These are phyloP conservation scores for Phthorimaea operculella DNA, from an alignment of 1,140 invertebrate species.

Conservation along the genomic window DNA sequence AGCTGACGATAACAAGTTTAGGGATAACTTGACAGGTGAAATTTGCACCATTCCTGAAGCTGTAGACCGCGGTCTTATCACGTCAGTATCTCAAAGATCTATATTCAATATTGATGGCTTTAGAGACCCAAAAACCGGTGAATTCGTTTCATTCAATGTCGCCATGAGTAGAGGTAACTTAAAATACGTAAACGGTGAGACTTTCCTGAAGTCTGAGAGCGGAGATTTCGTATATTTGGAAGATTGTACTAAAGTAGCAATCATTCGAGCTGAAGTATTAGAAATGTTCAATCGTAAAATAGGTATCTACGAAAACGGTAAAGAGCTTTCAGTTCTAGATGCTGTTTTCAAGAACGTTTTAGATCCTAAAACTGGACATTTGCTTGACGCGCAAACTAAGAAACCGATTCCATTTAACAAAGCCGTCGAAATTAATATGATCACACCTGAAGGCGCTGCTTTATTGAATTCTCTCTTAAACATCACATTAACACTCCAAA, in stretches of 20 bases:
- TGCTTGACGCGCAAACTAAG: constrained; percentile 81
- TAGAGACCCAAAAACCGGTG: constrained; percentile 82
- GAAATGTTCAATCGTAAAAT: constrained; percentile 86
- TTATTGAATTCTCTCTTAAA: constrained; percentile 84
- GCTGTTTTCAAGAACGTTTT: constrained; percentile 85
- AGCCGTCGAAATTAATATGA: constrained; percentile 85
- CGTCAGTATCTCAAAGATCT: constrained; percentile 86
- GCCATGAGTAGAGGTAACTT: constrained; percentile 85
- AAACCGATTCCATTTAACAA: constrained; percentile 85
- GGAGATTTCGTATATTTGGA: constrained; percentile 79
- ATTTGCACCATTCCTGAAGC: constrained; percentile 82
- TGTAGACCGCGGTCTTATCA: constrained; percentile 87
- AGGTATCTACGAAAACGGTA: constrained; percentile 80
- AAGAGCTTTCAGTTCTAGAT: constrained; percentile 85
- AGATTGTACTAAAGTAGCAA: constrained; percentile 73
- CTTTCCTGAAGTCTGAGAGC: constrained; percentile 80
- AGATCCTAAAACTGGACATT: constrained; percentile 86
- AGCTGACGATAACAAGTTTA: constrained; percentile 75
- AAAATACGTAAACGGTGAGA: constrained; percentile 76
- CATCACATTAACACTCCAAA: constrained; percentile 86
- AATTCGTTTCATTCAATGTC: constrained; percentile 88
- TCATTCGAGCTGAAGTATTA: constrained; percentile 80
- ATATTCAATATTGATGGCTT: constrained; percentile 94
- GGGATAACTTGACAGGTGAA: constrained; percentile 77
- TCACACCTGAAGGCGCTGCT: constrained; percentile 87